Evolutionary conservation across 2,888 invertebrate genomes (phyloP).

Genomic region (Trilocha varians): DNA sequence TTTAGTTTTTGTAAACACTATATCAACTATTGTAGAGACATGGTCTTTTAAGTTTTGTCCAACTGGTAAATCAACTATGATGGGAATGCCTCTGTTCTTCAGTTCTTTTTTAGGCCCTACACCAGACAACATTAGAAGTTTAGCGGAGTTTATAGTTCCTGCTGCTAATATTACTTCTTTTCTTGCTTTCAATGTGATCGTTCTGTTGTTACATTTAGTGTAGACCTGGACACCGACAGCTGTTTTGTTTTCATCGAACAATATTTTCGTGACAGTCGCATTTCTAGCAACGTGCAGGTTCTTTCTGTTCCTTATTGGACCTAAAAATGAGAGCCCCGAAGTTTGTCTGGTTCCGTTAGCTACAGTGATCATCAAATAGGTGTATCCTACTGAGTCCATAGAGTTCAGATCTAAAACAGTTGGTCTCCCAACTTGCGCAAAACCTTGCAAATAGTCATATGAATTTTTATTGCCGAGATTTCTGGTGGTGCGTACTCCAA

Average conservation of each 20-base stretch:
- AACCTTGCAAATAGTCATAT: conserved; percentile 27
- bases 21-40: conserved; percentile 10
- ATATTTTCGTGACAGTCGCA: conserved; percentile 51
- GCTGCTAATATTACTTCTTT: conserved; percentile 57
- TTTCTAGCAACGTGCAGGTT: conserved; percentile 46
- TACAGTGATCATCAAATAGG: conserved; percentile 48
- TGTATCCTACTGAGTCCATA: conserved; percentile 43
- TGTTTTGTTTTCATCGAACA: conserved; percentile 53
- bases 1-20: too few relatives aligned
- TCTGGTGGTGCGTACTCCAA: too few relatives aligned
- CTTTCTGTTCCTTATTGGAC: conserved; percentile 21
- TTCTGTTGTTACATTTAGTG: conserved; percentile 18
- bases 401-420: conserved; percentile 37
- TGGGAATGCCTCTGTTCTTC: conserved; percentile 26
- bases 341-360: conserved; percentile 52
- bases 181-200: conserved; percentile 25
- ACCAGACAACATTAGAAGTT: conserved; percentile 32
- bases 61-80: conserved; percentile 42
- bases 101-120: conserved; percentile 21
- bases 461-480: too few relatives aligned
- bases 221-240: conserved; percentile 45
- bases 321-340: conserved; percentile 57
- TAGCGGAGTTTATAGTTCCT: conserved; percentile 49
- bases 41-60: conserved; percentile 57
- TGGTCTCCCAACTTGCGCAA: conserved; percentile 43